Evolutionary conservation across 2,113 vertebrate genomes (phyloP).

Genomic region (Ginglymostoma cirratum): DNA sequence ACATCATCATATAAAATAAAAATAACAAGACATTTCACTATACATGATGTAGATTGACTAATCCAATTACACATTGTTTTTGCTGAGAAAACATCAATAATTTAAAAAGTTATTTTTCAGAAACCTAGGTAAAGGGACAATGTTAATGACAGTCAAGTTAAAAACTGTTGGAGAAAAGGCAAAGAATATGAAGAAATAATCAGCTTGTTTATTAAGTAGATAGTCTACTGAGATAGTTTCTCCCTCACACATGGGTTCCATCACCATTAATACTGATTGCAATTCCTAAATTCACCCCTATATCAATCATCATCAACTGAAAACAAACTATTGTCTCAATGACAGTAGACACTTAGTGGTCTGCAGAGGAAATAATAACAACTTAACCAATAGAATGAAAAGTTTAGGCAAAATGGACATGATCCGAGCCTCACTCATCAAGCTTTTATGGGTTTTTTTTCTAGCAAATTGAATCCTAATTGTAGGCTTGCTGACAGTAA

Average conservation of each 20-base stretch:
- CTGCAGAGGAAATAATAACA: background rate
- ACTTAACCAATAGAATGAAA: background rate
- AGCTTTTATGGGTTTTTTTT: background rate
- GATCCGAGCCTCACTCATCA: background rate
- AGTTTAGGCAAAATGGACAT: background rate
- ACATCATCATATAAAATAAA: background rate
- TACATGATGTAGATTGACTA: background rate
- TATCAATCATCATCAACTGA: background rate
- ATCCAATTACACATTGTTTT: background rate
- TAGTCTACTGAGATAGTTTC: background rate
- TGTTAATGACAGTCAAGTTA: background rate
- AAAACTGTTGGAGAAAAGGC: background rate
- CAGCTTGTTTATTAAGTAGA: background rate
- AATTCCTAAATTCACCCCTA: background rate
- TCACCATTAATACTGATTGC: background rate
- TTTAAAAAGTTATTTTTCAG: background rate
- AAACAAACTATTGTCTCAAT: background rate
- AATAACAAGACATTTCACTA: background rate
- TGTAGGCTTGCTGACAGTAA: background rate
- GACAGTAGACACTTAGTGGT: background rate
- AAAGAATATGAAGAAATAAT: background rate
- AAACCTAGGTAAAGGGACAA: background rate
- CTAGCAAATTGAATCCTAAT: background rate
- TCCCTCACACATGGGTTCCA: background rate
- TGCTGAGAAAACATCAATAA: background rate